Evolutionary conservation across 2,797 vertebrate species (phyloP), one percentile per base, ranked within the genome.

Genomic region (Darevskia nairensis): DNA sequence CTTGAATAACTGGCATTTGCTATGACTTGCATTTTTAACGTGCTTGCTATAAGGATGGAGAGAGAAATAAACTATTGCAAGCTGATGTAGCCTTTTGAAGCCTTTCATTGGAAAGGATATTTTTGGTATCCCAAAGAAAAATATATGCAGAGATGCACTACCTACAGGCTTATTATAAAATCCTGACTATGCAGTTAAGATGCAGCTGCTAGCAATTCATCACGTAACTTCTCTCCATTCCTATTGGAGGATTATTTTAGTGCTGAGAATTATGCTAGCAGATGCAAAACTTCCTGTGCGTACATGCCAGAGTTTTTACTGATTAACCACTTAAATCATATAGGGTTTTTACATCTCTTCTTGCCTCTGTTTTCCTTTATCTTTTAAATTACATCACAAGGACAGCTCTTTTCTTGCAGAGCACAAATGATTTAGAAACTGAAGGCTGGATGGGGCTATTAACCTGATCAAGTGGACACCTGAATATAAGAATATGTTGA

Each of bases 181-280:
- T 91, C 96, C 96, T 97, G 95, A 96, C 94, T 94, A 39, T 89
- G 94, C 93, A 95, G 64, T 85, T 94, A 93, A 94, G 92, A 92
- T 92, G 86, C 94, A 97, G 94, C 95, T 96, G 96, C 84, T 93
- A 88, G 93, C 89, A 94, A 94, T 97, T 96, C 93, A 96, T 97
- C 96, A 96, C 91, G 85, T 91, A 88, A 92, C 88, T 92, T 96
- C 84, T 84, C 91, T 94, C 74, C 92, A 94, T 85, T 95, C 93
- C 94, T 95, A 1, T 90, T 96, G 92, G 92, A 91, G 90, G 85
- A 91, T 92, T 80, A 80, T 91, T 96, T 96, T 95, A 96, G 94
- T 93, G 95, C 91, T 84, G 89, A 87, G 92, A 84, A 80, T 94
- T 96, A 90, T 97, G 69, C 87, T 83, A 90, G 88, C 82, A 93